Evolutionary conservation across 1,140 invertebrate species (phyloP).

Genomic region (Apolygus lucorum): DNA sequence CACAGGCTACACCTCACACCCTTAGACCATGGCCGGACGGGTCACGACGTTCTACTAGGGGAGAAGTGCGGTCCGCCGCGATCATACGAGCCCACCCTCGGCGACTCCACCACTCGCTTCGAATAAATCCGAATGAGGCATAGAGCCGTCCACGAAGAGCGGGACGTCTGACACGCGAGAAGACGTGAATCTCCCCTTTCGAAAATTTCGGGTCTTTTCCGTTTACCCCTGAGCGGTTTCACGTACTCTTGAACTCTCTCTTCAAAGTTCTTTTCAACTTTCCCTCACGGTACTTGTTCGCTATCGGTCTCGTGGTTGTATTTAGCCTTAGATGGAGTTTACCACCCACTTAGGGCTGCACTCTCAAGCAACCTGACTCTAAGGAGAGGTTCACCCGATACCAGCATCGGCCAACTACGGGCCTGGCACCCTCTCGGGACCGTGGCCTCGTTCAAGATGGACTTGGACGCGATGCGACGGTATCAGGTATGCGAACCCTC

Average conservation of each 20-base stretch:
- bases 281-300: constrained; percentile 85
- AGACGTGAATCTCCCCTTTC: constrained; percentile 25
- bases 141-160: constrained; percentile 34
- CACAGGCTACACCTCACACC: constrained; percentile 35
- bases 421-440: constrained; percentile 62
- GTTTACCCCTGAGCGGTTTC: constrained; percentile 66
- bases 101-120: constrained; percentile 1
- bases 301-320: constrained; percentile 75
- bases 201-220: constrained; percentile 40
- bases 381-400: constrained; percentile 49
- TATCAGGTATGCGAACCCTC: constrained; percentile 43
- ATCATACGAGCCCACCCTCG: not conserved
- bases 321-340: constrained; percentile 82
- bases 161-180: constrained; percentile 26
- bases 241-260: constrained; percentile 79
- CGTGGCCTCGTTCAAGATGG: constrained; percentile 56
- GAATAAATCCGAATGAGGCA: constrained; percentile 2
- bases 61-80: constrained; percentile 25
- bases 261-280: constrained; percentile 86
- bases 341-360: constrained; percentile 75
- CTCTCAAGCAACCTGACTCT: constrained; percentile 78
- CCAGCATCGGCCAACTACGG: constrained; percentile 47
- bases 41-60: constrained; percentile 40
- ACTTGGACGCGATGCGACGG: constrained; percentile 51
- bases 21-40: constrained; percentile 38